phyloP scores from a whole-genome alignment of 2,113 vertebrate species.

The Riparia riparia region DNA sequence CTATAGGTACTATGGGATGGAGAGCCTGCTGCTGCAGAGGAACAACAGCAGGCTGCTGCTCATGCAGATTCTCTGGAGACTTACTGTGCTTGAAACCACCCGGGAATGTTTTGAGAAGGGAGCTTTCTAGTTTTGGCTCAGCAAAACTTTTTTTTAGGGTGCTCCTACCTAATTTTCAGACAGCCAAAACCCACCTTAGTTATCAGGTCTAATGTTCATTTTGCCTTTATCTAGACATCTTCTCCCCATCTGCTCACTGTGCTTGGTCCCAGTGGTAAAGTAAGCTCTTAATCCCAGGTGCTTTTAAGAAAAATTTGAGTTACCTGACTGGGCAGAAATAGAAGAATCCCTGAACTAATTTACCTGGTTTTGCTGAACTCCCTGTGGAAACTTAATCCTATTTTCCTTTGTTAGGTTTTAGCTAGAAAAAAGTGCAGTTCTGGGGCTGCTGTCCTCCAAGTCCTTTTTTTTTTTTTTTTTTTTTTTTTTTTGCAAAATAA shows the following conservation, averaged over 20 bases:
- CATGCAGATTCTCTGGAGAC: neutral
- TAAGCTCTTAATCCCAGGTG: neutral
- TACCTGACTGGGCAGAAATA: neutral
- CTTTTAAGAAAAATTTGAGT: neutral
- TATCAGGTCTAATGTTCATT: neutral
- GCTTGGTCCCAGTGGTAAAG: neutral
- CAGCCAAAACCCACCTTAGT: neutral
- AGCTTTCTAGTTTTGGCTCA: neutral
- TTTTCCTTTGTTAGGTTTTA: neutral
- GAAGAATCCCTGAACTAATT: neutral
- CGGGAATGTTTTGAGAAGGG: neutral
- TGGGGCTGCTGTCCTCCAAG: neutral
- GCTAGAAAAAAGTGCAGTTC: neutral
- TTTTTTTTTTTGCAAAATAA: neutral
- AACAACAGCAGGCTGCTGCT: fast-evolving
- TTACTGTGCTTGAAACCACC: neutral
- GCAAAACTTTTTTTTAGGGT: neutral
- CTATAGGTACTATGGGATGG: neutral
- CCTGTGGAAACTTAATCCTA: neutral
- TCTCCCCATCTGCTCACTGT: neutral
- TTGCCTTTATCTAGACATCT: neutral
- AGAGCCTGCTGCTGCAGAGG: neutral
- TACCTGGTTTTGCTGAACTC: neutral
- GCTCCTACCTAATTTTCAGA: neutral
- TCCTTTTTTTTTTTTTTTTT: no score